Evolutionary conservation across 2,113 vertebrate species (phyloP).

Genomic region (Gopherus flavomarginatus): DNA sequence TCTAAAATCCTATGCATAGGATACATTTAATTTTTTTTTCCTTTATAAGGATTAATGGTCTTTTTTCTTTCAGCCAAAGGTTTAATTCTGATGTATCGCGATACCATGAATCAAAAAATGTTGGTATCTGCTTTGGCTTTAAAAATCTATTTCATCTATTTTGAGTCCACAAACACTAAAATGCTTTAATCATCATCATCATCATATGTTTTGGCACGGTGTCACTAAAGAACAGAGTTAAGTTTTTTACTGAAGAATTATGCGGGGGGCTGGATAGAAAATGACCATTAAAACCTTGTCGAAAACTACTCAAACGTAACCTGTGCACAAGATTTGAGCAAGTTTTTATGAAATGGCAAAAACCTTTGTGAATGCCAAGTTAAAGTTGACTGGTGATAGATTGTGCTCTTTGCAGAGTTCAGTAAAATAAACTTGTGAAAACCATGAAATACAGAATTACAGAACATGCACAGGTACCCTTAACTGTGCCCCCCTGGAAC

Average conservation of each 20-base stretch:
- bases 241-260: too few species aligned
- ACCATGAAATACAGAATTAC: not conserved
- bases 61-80: not conserved
- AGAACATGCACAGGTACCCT: too few species aligned
- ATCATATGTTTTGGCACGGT: not conserved
- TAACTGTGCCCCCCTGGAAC: not conserved
- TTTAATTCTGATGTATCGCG: not conserved
- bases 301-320: too few species aligned
- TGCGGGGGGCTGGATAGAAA: fast-evolving
- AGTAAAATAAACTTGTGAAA: not conserved
- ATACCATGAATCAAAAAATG: not conserved
- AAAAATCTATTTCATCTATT: not conserved
- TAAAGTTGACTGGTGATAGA: too few species aligned
- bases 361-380: too few species aligned
- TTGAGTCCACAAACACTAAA: not conserved
- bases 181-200: not conserved
- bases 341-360: too few species aligned
- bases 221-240: not conserved
- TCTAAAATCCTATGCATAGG: not conserved
- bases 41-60: not conserved
- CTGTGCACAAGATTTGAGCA: too few species aligned
- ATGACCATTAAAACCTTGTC: too few species aligned
- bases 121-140: not conserved
- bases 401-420: not conserved
- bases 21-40: not conserved